Evolutionary conservation across 2,113 vertebrate genomes (phyloP), one percentile per base, ranked within the genome.

Genomic region (Struthio camelus): DNA sequence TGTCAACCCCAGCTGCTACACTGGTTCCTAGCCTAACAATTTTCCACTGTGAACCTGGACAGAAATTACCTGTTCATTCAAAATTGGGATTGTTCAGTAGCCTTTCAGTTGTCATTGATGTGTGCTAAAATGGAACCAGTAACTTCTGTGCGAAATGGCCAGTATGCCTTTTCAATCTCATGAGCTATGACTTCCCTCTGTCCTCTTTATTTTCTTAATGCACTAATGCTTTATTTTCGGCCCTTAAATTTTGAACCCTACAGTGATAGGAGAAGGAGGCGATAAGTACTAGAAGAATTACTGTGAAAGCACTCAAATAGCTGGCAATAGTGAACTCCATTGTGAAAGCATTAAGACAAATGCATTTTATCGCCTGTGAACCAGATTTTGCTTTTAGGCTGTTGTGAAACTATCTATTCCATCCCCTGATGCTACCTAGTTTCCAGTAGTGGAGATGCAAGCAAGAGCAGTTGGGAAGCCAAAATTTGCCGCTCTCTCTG

Each of bases 281-380:
- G 25, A 42, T 75, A 85, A 92, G 90, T 92, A 87, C 54, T 81
- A 86, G 87, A 80, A 87, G 40, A 69, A 85, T 90, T 84, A 88
- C 90, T 67, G 56, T 71, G 83, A 89, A 96, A 87, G 66, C 48
- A 15, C 59, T 81, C 44, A 23, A 87, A 83, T 87, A 64, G 40
- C 91, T 85, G 80, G 30, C 70, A 71, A 13, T 96, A 95, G 95
- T 85, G 91, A 87, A 75, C 67, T 64, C 71, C 71, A 53, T 69
- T n/a, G 69, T 64, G 70, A 93, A 91, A 66, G 84, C 83, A 87
- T 90, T 80, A 89, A 77, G 93, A 90, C 61, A 97, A 93, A 89
- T 92, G 38, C 53, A 32, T 93, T 97, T 95, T 87, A 59, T 91
- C 73, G 84, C 72, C 88, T 80, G 91, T 69, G 83, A 93, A 36